A percentile compares a stretch with the other conserved stretches of the same genome.
Evolutionary conservation across 2,888 invertebrate species (phyloP).

Genomic region (Leptarthrus brevirostris): DNA sequence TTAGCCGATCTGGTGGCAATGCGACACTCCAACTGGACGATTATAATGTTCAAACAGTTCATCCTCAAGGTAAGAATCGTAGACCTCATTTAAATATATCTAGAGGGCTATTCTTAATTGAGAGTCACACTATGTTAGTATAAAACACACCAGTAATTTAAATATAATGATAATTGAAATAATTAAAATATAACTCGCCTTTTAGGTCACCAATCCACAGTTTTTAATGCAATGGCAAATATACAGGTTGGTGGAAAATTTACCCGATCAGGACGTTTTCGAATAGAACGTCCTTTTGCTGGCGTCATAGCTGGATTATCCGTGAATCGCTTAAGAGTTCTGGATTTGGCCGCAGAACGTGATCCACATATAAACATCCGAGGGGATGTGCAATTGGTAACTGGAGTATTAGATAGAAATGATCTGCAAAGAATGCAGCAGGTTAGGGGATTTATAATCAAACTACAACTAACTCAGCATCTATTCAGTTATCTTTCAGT

Average conservation of each 20-base stretch:
- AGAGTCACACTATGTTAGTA: no score
- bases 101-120: no score
- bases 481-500: constrained; percentile 47
- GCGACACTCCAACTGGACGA: constrained; percentile 93
- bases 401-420: constrained; percentile 79
- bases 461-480: constrained; percentile 52
- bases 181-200: no score
- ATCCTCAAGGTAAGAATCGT: constrained; percentile 84
- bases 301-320: constrained; percentile 92
- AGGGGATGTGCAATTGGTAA: constrained; percentile 85
- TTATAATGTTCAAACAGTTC: constrained; percentile 84
- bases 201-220: constrained; percentile 82
- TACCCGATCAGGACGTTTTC: constrained; percentile 70
- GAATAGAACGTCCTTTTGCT: constrained; percentile 82
- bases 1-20: constrained; percentile 88
- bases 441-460: constrained; percentile 70
- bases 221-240: constrained; percentile 92
- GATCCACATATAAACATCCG: constrained; percentile 81
- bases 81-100: no score
- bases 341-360: constrained; percentile 87
- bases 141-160: no score
- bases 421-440: constrained; percentile 90
- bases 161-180: no score
- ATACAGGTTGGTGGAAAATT: constrained; percentile 87
- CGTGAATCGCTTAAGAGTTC: constrained; percentile 83